Evolutionary conservation across 2,113 vertebrate species (phyloP).

Genomic region (Morone saxatilis): DNA sequence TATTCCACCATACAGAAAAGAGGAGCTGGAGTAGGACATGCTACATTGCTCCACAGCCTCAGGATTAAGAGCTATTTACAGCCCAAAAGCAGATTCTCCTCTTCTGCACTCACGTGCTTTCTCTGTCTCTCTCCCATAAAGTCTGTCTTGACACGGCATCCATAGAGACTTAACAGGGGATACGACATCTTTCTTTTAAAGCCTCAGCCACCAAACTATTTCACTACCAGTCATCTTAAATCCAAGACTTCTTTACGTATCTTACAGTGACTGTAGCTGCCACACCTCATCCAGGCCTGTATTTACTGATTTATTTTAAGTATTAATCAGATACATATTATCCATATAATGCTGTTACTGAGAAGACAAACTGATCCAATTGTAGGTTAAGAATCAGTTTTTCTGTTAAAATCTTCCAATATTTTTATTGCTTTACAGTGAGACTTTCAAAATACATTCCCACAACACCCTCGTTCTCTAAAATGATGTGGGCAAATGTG

Average conservation of each 20-base stretch:
- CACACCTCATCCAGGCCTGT: background rate
- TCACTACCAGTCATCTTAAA: constrained; percentile 5
- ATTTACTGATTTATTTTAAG: background rate
- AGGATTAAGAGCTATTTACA: constrained; percentile 71
- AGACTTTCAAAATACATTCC: background rate
- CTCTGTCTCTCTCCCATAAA: background rate
- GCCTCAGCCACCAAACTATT: background rate
- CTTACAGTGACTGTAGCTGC: background rate
- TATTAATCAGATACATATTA: background rate
- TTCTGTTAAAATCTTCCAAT: constrained; percentile 7
- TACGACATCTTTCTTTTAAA: constrained; percentile 9
- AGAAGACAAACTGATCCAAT: background rate
- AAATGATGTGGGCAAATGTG: constrained; percentile 3
- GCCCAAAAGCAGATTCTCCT: constrained; percentile 54
- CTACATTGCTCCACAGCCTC: constrained; percentile 48
- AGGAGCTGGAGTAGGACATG: constrained; percentile 36
- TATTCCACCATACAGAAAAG: background rate
- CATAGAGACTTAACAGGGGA: background rate
- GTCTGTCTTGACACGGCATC: constrained; percentile 6
- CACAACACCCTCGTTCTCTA: background rate
- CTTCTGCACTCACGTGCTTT: constrained; percentile 17
- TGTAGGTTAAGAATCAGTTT: background rate
- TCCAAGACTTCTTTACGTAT: background rate
- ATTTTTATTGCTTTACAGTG: background rate
- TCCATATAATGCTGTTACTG: background rate